Evolutionary conservation across 1,140 invertebrate genomes (phyloP).

Genomic region (Heliconius congener): DNA sequence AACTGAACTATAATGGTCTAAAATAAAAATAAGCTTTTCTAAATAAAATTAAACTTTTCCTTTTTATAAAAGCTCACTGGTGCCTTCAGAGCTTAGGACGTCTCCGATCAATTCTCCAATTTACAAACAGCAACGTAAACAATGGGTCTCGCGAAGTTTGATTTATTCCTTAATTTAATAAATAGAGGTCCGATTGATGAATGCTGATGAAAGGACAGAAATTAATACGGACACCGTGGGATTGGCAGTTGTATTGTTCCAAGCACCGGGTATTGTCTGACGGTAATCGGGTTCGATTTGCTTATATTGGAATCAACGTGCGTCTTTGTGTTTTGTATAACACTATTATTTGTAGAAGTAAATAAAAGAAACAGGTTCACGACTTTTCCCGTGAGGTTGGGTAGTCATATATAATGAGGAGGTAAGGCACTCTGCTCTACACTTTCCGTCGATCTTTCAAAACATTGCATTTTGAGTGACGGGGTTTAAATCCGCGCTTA

Average conservation of each 20-base stretch:
- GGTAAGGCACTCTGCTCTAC: too few relatives aligned
- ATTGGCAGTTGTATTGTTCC: conserved; percentile 45
- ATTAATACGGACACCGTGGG: conserved; percentile 48
- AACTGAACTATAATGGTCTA: too few relatives aligned
- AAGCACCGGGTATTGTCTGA: conserved; percentile 45
- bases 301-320: conserved; percentile 32
- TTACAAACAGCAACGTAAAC: conserved; percentile 22
- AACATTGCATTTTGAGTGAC: too few relatives aligned
- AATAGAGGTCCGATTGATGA: conserved; percentile 49
- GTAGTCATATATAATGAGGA: too few relatives aligned
- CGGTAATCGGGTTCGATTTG: conserved; percentile 46
- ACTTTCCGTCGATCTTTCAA: too few relatives aligned
- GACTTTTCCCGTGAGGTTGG: too few relatives aligned
- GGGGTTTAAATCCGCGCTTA: too few relatives aligned
- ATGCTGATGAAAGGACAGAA: conserved; percentile 48
- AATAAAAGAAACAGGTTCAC: too few relatives aligned
- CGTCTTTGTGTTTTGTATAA: neutral
- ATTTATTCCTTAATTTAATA: conserved; percentile 50
- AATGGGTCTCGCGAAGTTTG: conserved; percentile 42
- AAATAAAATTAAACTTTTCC: too few relatives aligned
- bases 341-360: too few relatives aligned
- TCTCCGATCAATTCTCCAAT: conserved; percentile 9
- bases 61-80: neutral
- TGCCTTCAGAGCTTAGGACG: neutral
- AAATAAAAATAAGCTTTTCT: too few relatives aligned